Base-by-base conservation (phyloP, 2,888 invertebrate genomes). In the Agrilus cyanescens region DNA sequence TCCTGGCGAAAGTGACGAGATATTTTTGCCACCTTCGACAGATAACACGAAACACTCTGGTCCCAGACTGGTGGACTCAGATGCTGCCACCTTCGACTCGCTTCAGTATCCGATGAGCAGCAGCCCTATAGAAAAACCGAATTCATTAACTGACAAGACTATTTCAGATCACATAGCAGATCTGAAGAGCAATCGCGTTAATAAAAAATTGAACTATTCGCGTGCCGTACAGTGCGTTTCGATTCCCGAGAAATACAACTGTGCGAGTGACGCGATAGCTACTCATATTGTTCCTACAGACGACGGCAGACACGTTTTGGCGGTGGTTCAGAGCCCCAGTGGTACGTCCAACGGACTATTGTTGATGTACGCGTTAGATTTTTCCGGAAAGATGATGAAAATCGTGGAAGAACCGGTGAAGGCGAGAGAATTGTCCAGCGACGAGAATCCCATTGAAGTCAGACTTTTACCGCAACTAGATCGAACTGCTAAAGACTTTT, bases 361-460 rank as follows among this genome's bases (percentile, higher is more conserved):
- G 35, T 55, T 80, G 13, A 56, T 78, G 32, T 80, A 78, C 52
- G 64, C 67, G n/a, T 58, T 80, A 40, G 70, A 73, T 53, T 71
- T 71, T 50, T 49, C 55, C 10, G 67, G 63, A 10, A 70, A 69
- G 47, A 70, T 71, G 50, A 69, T 75, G 3, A 69, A 68, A 50
- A 49, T 80, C 20, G 63, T 66, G 2, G 78, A 81, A 45, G 74
- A 75, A 45, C 82, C 84, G 0, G 65, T 78, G 5, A 64, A 73
- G 5, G 64, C 72, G 38, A 72, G 74, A 57, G 80, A 80, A 55
- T 67, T 86, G 47, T 69, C 74, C 7, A 69, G 68, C 38, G 70
- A 73, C 33, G 82, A 85, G 56, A 76, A 78, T 50, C 85, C 86
- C 0, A 64, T 80, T 2, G 82, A 85, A 56, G 67, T 85, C 25